Conservation (phyloP, 2,888 invertebrate genomes). For the Apoda limacodes region DNA sequence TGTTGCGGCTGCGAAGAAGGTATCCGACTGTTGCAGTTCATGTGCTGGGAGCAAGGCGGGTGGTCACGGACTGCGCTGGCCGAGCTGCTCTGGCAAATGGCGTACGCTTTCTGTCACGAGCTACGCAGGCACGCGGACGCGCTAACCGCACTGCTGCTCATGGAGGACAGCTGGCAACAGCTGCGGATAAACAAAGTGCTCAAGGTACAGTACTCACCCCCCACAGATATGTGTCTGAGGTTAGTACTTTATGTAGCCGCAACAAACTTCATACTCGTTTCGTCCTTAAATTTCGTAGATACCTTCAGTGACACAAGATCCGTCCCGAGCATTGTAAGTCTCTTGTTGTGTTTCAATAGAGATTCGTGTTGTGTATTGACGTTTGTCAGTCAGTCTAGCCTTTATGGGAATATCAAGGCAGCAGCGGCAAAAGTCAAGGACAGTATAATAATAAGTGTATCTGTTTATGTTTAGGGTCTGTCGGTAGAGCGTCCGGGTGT, state of each 20-base stretch:
- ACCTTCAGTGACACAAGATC: too few species aligned
- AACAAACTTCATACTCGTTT: too few species aligned
- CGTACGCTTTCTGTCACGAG: slow-evolving; percentile 94
- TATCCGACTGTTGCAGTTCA: slow-evolving; percentile 88
- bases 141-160: slow-evolving; percentile 84
- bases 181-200: slow-evolving; percentile 94
- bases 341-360: too few species aligned
- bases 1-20: slow-evolving; percentile 93
- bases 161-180: slow-evolving; percentile 97
- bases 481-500: slow-evolving; percentile 85
- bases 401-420: too few species aligned
- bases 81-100: slow-evolving; percentile 91
- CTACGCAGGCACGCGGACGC: slow-evolving; percentile 93
- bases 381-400: too few species aligned
- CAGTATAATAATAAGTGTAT: too few species aligned
- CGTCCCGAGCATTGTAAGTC: too few species aligned
- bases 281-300: too few species aligned
- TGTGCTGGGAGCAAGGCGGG: slow-evolving; percentile 97
- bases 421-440: too few species aligned
- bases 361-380: too few species aligned
- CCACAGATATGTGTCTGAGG: too few species aligned
- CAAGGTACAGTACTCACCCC: slow-evolving; percentile 75
- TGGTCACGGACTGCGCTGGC: slow-evolving; percentile 91
- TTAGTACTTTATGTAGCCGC: too few species aligned
- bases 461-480: slow-evolving; percentile 40